Evolutionary conservation across 2,888 invertebrate species (phyloP), one percentile per base, ranked within the genome.

Genomic region (Parochlus steinenii): DNA sequence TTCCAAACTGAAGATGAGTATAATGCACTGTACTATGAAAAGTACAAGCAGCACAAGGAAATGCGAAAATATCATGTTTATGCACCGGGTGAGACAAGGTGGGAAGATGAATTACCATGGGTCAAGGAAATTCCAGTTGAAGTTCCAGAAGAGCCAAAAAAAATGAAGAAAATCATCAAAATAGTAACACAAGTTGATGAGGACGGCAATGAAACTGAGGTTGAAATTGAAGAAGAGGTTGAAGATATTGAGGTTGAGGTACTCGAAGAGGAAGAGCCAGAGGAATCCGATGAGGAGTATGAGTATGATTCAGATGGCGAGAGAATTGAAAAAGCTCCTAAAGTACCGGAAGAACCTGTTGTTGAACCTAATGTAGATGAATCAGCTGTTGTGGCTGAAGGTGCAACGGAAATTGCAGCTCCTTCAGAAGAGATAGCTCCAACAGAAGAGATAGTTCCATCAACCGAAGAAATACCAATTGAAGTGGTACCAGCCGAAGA

Each of bases 1-100:
- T 34, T 34, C 6, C 34, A 34, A 28, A 34, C 34, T 3, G 34
- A 34, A 16, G 34, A 34, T 16, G 34, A 34, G 16, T 34, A 34
- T n/a, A 34, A 34, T 26, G 28, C 14, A 7, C 19, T 26, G 14
- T 27, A 28, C 16, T 34, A 26, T 20, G n/a, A 22, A 15, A 23
- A 23, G 6, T 34, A 34, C 28, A 17, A 28, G 34, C 28, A 27
- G 15, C 34, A 34, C 16, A 34, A 34, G n/a, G 34, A 34, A 34
- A 23, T 28, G 27, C 19, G 10, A 3, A 34, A 34, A 19, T 22
- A 24, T 14, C 34, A 34, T 22, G 26, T 28, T 16, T 34, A 28
- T 28, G 26, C 12, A 4, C 34, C 34, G 3, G 22, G 22, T 16
- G 34, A 34, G 20, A n/a, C 8, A 6, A 19, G 34, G 3, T 34